Evolutionary conservation across 2,888 invertebrate genomes (phyloP).

Genomic region (Agrochola lychnidis): DNA sequence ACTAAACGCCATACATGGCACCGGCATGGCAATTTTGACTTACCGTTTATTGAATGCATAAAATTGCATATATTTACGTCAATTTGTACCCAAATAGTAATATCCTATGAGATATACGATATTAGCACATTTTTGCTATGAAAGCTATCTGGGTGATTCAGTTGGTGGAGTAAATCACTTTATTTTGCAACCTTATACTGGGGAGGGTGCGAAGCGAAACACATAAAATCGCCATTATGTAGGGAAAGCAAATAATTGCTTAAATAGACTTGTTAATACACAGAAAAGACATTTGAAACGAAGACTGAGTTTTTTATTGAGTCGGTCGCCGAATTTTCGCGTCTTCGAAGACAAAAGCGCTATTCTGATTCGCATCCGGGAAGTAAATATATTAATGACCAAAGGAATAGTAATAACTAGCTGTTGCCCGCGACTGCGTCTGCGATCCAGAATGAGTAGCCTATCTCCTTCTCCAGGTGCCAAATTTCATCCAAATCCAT

Average conservation of each 20-base stretch:
- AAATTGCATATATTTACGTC: slow-evolving; percentile 70
- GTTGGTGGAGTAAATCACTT: slow-evolving; percentile 38
- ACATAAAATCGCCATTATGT: slow-evolving; percentile 49
- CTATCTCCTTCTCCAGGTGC: no score
- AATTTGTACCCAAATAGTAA: slow-evolving; percentile 12
- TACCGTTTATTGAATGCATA: slow-evolving; percentile 71
- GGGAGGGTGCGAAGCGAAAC: slow-evolving; percentile 44
- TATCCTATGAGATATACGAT: slow-evolving; percentile 23
- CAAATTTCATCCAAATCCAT: no score
- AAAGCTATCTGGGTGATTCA: neutral
- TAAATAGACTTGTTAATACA: slow-evolving; percentile 14
- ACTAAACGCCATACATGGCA: slow-evolving; percentile 80
- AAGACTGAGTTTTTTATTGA: neutral
- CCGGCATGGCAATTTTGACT: slow-evolving; percentile 73
- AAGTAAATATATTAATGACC: neutral
- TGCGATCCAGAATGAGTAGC: no score
- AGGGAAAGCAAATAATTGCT: slow-evolving; percentile 37
- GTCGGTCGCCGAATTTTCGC: no score
- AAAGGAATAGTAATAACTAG: neutral
- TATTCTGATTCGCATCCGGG: no score
- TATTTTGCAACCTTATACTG: slow-evolving; percentile 54
- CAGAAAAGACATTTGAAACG: slow-evolving; percentile 19
- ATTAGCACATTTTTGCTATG: slow-evolving; percentile 11
- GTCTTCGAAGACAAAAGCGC: neutral
- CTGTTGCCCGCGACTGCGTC: no score